phyloP scores from a whole-genome alignment of 2,888 invertebrate species.

The Axea sp. region DNA sequence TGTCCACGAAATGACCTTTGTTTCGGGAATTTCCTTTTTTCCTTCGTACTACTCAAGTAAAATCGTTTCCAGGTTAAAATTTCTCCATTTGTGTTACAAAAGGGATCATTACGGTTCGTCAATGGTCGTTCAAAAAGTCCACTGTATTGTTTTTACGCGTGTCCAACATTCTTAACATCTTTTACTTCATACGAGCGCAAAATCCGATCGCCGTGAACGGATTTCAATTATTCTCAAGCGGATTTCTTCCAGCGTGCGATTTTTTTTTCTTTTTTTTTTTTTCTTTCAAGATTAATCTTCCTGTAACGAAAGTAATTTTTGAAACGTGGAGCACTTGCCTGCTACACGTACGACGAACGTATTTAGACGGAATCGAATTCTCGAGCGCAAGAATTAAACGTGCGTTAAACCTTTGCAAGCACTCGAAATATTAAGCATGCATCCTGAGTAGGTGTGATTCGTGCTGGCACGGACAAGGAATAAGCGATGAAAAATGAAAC shows the following conservation, averaged over 20 bases:
- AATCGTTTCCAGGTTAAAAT: slow-evolving; percentile 29
- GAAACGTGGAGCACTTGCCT: too few relatives aligned
- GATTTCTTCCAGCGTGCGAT: too few relatives aligned
- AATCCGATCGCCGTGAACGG: too few relatives aligned
- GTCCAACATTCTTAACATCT: too few relatives aligned
- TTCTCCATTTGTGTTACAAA: slow-evolving; percentile 16
- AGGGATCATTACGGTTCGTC: slow-evolving; percentile 16
- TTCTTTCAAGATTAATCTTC: too few relatives aligned
- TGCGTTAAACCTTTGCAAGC: slow-evolving; percentile 16
- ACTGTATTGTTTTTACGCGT: too few relatives aligned
- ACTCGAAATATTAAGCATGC: slow-evolving; percentile 21
- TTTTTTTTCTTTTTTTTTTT: too few relatives aligned
- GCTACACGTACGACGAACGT: slow-evolving; percentile 1
- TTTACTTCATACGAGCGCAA: too few relatives aligned
- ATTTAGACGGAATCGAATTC: slow-evolving; percentile 22
- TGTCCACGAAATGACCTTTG: slow-evolving; percentile 17
- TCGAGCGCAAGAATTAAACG: neutral
- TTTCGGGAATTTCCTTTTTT: slow-evolving; percentile 16
- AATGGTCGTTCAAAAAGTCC: too few relatives aligned
- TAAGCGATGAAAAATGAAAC: slow-evolving; percentile 1
- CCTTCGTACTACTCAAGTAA: neutral
- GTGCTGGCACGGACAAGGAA: slow-evolving; percentile 6
- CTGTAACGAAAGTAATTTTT: too few relatives aligned
- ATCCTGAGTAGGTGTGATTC: slow-evolving; percentile 11
- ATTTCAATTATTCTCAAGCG: too few relatives aligned